Conservation (phyloP, 2,797 vertebrate species). For the Thunnus albacares region DNA sequence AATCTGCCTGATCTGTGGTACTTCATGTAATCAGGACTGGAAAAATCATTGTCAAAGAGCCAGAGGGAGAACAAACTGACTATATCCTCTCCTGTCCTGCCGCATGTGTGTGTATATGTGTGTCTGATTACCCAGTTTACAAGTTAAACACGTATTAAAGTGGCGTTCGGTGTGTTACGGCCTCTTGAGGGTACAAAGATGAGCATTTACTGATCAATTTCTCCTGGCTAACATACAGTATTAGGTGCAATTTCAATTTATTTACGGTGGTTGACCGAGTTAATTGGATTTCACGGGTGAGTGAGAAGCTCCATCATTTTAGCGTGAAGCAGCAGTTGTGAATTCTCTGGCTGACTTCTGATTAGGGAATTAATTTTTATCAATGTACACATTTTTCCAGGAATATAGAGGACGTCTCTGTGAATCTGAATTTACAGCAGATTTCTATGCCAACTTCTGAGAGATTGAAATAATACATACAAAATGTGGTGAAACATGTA, state of each 20-base stretch:
- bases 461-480: neutral
- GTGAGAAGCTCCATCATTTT: neutral
- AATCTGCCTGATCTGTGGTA: conserved; percentile 23
- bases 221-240: neutral
- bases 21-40: conserved; percentile 27
- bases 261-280: neutral
- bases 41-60: conserved; percentile 45
- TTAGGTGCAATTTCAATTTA: neutral
- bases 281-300: neutral
- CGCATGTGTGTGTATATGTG: neutral
- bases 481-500: neutral
- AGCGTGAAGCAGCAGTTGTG: neutral
- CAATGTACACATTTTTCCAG: neutral
- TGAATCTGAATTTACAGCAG: neutral
- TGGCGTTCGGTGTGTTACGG: neutral
- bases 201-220: neutral
- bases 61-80: neutral
- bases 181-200: neutral
- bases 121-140: conserved; percentile 16
- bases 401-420: neutral
- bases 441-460: neutral
- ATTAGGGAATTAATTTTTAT: neutral
- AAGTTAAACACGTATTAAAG: conserved; percentile 25
- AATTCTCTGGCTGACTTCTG: neutral
- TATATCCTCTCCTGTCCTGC: neutral